These are phyloP conservation scores for Abramis brama DNA, from an alignment of 2,113 vertebrate genomes.

Conservation along the genomic window DNA sequence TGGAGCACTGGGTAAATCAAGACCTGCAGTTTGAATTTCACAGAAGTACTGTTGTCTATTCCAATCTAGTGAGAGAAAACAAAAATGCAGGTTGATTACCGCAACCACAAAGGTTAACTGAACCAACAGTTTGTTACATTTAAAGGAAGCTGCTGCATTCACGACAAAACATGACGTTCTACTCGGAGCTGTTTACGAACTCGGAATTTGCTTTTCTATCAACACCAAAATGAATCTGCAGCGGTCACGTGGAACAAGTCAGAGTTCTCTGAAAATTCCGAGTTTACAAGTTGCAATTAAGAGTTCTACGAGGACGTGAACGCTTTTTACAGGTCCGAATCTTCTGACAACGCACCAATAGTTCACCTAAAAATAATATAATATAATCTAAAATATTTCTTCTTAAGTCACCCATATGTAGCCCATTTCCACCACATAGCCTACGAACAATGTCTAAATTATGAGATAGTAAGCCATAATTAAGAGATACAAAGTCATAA, in stretches of 20 bases:
- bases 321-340: too few species aligned
- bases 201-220: too few species aligned
- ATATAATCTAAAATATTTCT: neutral
- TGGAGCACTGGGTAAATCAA: constrained; percentile 87
- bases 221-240: too few species aligned
- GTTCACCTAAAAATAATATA: neutral
- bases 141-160: neutral
- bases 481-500: neutral
- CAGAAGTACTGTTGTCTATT: constrained; percentile 68
- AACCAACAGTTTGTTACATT: neutral
- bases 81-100: neutral
- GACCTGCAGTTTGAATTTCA: constrained; percentile 83
- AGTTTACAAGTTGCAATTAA: too few species aligned
- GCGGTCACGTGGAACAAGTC: too few species aligned
- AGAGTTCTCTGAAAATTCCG: too few species aligned
- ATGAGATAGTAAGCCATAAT: too few species aligned
- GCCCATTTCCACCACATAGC: neutral
- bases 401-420: neutral
- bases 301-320: too few species aligned
- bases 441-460: neutral
- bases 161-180: too few species aligned
- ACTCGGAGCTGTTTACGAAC: too few species aligned
- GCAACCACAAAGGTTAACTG: neutral
- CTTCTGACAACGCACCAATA: too few species aligned
- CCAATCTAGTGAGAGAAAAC: constrained; percentile 71